Base-by-base conservation (phyloP, 2,888 invertebrate genomes). In the Lapara coniferarum region DNA sequence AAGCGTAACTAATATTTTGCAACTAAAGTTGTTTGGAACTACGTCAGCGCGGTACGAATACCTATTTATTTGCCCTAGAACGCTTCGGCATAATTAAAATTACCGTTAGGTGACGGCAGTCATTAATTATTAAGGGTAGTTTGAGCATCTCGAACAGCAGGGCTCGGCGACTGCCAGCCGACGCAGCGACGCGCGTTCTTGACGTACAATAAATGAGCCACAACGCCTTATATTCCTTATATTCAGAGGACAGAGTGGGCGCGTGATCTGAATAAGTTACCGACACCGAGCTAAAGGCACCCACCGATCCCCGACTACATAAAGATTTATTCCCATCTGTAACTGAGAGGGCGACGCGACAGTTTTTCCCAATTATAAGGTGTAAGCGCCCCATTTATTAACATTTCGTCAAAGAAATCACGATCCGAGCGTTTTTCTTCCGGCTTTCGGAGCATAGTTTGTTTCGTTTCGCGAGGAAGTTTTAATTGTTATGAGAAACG, bases 261-360 rank as follows among this genome's bases (percentile, higher is more conserved):
- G 84, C 93, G 93, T 92, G 93, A 84, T 80, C 78, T 73, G 92
- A 92, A 92, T 93, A 88, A 84, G 85, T 87, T 85, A 87, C 83
- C 77, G 79, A 77, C 76, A 76, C 73, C 74, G 72, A 70, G 74
- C 76, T 75, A 72, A 76, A 78, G 78, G 83, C 81, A 81, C 81
- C 84, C 80, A 78, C 80, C 83, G 87, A 87, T 87, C 85, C 85
- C 89, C 86, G 88, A 89, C 91, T 92, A 90, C 89, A 90, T 90
- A 91, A 90, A 93, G 93, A 93, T 93, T 93, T 92, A 93, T 93
- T 88, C 90, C 88, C 89, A 90, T 91, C 90, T 91, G 92, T 92
- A 92, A 92, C 90, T 91, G 91, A 92, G 93, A 88, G 82, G 88
- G 82, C 85, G 88, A 93, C 92, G 92, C 90, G 92, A 91, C 92